phyloP scores from a whole-genome alignment of 1,140 invertebrate genomes.

The Bradynema listronoti region DNA sequence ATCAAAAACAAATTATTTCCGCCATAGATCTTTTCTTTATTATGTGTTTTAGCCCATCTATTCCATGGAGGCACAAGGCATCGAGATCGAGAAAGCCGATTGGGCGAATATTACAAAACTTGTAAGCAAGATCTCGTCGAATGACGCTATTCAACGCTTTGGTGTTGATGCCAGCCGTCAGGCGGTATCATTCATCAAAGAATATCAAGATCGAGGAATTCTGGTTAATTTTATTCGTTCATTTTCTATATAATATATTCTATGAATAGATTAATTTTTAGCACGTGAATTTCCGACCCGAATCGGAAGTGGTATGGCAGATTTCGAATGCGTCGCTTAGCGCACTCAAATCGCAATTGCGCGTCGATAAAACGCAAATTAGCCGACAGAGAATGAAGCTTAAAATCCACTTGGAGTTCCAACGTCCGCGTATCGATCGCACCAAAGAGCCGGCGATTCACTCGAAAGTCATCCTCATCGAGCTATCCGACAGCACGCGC shows the following conservation, averaged over 20 bases:
- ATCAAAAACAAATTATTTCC: too few species aligned
- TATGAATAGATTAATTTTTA: too few species aligned
- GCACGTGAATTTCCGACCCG: constrained; percentile 51
- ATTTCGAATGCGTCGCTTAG: constrained; percentile 52
- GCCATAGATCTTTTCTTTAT: constrained; percentile 11
- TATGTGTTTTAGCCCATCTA: constrained; percentile 45
- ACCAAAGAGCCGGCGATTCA: constrained; percentile 36
- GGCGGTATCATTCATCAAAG: constrained; percentile 47
- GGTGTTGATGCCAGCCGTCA: constrained; percentile 21
- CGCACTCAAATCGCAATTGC: constrained; percentile 34
- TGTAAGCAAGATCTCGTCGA: constrained; percentile 1
- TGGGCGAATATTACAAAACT: constrained; percentile 7
- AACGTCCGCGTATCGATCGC: constrained; percentile 25
- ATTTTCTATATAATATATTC: constrained; percentile 1
- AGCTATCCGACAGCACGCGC: too few species aligned
- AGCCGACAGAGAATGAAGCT: constrained; percentile 23
- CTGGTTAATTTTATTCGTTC: constrained; percentile 9
- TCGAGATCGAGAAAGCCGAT: constrained; percentile 24
- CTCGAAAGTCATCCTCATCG: too few species aligned
- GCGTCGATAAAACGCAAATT: constrained; percentile 1
- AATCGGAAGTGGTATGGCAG: constrained; percentile 48
- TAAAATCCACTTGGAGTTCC: constrained; percentile 42
- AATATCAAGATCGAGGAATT: constrained; percentile 37
- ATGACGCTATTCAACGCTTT: background rate
- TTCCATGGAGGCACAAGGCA: constrained; percentile 51